These are phyloP conservation scores for Hyles lineata DNA, from an alignment of 2,888 invertebrate genomes.

Conservation along the genomic window DNA sequence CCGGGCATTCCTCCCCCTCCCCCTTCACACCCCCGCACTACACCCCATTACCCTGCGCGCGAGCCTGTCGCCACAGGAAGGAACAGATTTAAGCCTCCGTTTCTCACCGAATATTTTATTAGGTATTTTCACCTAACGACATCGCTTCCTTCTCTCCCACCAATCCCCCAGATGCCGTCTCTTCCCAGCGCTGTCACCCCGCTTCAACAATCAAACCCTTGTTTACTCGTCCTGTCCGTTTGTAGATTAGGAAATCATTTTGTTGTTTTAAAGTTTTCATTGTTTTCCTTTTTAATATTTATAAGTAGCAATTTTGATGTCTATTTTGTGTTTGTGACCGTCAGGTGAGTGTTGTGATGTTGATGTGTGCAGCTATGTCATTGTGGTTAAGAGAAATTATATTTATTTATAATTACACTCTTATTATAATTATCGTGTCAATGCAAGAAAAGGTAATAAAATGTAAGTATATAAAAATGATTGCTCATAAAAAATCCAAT, in stretches of 20 bases:
- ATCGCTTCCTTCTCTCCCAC: neutral
- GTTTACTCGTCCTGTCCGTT: conserved; percentile 1
- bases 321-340: neutral
- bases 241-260: neutral
- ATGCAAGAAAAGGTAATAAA: too few species aligned
- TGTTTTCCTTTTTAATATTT: neutral
- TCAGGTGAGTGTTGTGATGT: neutral
- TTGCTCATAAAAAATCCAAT: neutral
- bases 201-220: conserved; percentile 6
- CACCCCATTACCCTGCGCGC: neutral
- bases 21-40: too few species aligned
- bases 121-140: conserved; percentile 7
- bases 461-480: neutral
- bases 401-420: too few species aligned
- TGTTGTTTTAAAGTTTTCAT: conserved; percentile 1
- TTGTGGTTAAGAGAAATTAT: too few species aligned
- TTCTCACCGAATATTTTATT: conserved; percentile 23
- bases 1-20: neutral
- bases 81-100: conserved; percentile 21
- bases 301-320: neutral
- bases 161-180: neutral
- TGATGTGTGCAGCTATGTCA: too few species aligned
- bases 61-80: conserved; percentile 14
- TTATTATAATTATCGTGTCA: too few species aligned
- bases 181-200: neutral